These are phyloP conservation scores for Orchestia grillus DNA, from an alignment of 1,140 invertebrate genomes.

Conservation along the genomic window DNA sequence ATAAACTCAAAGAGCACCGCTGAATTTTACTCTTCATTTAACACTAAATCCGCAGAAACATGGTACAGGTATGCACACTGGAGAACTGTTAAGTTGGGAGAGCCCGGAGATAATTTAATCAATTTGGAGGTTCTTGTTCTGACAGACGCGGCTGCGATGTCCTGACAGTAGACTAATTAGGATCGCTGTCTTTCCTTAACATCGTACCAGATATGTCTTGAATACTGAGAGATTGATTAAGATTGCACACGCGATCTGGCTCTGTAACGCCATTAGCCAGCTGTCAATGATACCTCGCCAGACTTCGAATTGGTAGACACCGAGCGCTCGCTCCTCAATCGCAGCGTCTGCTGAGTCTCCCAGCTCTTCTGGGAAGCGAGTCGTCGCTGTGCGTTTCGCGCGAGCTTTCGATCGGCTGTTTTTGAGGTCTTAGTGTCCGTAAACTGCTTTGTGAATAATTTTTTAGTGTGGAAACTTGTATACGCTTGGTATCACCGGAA, in stretches of 20 bases:
- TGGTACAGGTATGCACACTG: too few relatives aligned
- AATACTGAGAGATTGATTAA: constrained; percentile 45
- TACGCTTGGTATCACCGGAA: too few relatives aligned
- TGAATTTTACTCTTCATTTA: too few relatives aligned
- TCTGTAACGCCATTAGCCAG: constrained; percentile 15
- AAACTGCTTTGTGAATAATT: background rate
- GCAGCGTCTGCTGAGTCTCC: background rate
- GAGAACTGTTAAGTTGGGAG: background rate
- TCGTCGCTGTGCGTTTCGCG: background rate
- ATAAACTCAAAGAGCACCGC: too few relatives aligned
- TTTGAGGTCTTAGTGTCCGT: background rate
- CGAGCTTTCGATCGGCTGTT: background rate
- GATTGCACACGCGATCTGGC: constrained; percentile 29
- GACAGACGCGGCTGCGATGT: background rate
- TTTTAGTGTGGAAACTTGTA: too few relatives aligned
- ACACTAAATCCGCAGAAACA: too few relatives aligned
- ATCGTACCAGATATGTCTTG: constrained; percentile 21
- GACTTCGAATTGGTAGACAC: background rate
- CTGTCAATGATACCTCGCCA: constrained; percentile 12
- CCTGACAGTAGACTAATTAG: constrained; percentile 36
- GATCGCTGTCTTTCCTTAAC: constrained; percentile 25
- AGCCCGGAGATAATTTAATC: constrained; percentile 25
- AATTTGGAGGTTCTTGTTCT: constrained; percentile 9
- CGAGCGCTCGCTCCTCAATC: background rate
- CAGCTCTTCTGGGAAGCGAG: background rate